Evolutionary conservation across 2,797 vertebrate genomes (phyloP).

Genomic region (Thamnophis elegans): DNA sequence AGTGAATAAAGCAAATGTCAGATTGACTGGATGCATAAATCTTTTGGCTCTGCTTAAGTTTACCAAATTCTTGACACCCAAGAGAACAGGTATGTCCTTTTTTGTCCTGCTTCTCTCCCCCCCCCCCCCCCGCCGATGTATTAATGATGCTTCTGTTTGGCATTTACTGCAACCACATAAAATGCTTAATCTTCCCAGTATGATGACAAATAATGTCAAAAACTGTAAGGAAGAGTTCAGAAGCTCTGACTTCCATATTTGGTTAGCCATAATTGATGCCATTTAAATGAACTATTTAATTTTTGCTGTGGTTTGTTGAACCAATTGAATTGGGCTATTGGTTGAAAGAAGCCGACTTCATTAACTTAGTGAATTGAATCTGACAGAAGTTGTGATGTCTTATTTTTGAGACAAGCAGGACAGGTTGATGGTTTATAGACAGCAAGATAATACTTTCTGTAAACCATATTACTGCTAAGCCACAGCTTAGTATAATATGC

Average conservation of each 20-base stretch:
- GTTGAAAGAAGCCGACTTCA: not conserved
- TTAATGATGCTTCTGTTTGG: not conserved
- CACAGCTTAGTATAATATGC: not conserved
- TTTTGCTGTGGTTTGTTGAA: not conserved
- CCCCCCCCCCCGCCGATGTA: too few species aligned
- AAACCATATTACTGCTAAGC: not conserved
- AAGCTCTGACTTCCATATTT: not conserved
- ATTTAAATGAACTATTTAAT: not conserved
- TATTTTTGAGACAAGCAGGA: not conserved
- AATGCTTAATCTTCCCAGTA: not conserved
- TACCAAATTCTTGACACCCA: not conserved
- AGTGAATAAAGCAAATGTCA: not conserved
- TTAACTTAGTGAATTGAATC: not conserved
- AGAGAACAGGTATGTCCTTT: not conserved
- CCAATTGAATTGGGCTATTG: not conserved
- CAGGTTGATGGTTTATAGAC: too few species aligned
- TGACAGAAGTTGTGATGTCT: not conserved
- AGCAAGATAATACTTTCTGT: not conserved
- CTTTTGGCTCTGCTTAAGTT: not conserved
- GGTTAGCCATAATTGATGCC: not conserved
- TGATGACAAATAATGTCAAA: not conserved
- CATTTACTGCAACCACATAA: not conserved
- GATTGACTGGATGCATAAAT: not conserved
- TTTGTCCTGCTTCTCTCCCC: not conserved
- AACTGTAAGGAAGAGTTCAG: not conserved